Evolutionary conservation across 2,888 invertebrate genomes (phyloP).

Genomic region (Sthenelais limicola): DNA sequence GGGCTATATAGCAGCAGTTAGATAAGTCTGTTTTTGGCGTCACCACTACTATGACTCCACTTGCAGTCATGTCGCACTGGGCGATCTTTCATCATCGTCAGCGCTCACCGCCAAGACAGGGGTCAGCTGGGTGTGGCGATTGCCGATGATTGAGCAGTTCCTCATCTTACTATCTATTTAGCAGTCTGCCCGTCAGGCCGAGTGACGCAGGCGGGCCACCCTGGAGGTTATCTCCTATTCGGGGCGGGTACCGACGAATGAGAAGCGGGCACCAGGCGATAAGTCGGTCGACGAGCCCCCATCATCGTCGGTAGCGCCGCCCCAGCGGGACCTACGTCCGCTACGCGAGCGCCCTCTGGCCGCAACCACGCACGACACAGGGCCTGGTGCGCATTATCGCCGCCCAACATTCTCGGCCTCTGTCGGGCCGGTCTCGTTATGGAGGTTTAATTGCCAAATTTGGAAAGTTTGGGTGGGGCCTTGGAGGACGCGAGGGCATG

Average conservation of each 20-base stretch:
- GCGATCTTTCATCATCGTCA: background rate
- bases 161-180: slow-evolving; percentile 25
- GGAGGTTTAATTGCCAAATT: slow-evolving; percentile 32
- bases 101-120: slow-evolving; percentile 1
- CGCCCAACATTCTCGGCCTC: slow-evolving; percentile 12
- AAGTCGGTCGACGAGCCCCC: slow-evolving; percentile 29
- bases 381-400: slow-evolving; percentile 27
- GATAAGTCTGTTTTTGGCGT: no score
- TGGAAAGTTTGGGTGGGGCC: slow-evolving; percentile 9
- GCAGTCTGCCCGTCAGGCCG: slow-evolving; percentile 10
- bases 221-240: no score
- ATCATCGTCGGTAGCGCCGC: slow-evolving; percentile 28
- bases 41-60: background rate
- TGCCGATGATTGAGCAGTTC: slow-evolving; percentile 3
- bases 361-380: slow-evolving; percentile 6
- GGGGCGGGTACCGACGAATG: slow-evolving; percentile 29
- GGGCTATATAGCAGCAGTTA: no score
- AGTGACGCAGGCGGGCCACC: no score
- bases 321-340: slow-evolving; percentile 5
- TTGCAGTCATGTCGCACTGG: background rate
- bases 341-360: slow-evolving; percentile 12
- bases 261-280: no score
- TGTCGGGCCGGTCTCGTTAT: slow-evolving; percentile 17
- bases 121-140: slow-evolving; percentile 7
- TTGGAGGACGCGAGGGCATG: background rate